Percentiles rank a stretch among this genome's conserved stretches.
Conservation (phyloP, 30 jellyfish, hydroid and myxozoan species). For the Pseudorhiza aurosa region DNA sequence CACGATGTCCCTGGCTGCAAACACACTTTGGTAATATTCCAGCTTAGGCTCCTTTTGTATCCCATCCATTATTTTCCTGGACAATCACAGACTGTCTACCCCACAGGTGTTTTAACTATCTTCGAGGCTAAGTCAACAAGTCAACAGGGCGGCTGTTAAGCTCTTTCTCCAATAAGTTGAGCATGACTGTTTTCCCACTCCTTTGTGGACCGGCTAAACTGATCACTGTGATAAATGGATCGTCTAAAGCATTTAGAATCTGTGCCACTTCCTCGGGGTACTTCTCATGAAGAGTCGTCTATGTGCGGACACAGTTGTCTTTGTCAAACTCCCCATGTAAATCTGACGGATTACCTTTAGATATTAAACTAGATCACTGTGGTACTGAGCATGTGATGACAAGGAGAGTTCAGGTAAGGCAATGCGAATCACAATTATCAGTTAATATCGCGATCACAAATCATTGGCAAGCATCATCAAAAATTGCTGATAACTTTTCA, state of each 20-base stretch:
- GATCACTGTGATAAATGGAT: slow-evolving; percentile 13
- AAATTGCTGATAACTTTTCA: too few relatives aligned
- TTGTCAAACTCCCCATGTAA: neutral
- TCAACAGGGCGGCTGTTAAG: neutral
- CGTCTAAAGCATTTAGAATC: neutral
- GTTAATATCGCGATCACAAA: too few relatives aligned
- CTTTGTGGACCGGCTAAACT: slow-evolving; percentile 47
- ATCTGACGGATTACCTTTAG: too few relatives aligned
- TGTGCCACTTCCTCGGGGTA: neutral
- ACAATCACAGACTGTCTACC: slow-evolving; percentile 6
- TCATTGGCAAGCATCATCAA: too few relatives aligned
- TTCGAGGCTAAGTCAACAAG: neutral
- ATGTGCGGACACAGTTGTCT: neutral
- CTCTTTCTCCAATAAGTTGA: slow-evolving; percentile 21
- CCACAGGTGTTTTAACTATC: neutral
- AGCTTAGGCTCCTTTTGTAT: slow-evolving; percentile 5
- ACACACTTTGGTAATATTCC: neutral
- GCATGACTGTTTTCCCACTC: slow-evolving; percentile 42
- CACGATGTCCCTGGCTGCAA: neutral
- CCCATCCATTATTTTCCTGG: slow-evolving; percentile 13
- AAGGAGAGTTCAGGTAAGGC: too few relatives aligned
- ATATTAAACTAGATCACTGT: too few relatives aligned
- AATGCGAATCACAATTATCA: too few relatives aligned
- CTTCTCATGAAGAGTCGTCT: neutral
- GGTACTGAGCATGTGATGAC: too few relatives aligned